These are phyloP conservation scores for Nemoura dubitans DNA, from an alignment of 2,888 invertebrate genomes.

Conservation along the genomic window DNA sequence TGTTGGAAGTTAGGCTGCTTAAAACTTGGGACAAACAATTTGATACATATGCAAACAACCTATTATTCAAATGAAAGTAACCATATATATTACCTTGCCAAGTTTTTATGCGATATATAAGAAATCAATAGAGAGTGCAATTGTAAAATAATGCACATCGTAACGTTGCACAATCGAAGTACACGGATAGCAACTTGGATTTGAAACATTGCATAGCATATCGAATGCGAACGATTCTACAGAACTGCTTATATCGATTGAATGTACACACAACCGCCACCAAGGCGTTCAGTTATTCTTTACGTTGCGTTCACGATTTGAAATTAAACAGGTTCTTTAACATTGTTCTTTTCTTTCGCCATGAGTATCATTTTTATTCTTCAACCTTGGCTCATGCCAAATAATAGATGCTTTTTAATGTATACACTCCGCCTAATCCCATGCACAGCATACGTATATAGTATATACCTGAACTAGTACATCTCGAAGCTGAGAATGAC, in stretches of 20 bases:
- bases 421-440: not conserved
- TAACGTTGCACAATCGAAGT: no score
- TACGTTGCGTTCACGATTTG: not conserved
- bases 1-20: no score
- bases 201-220: not conserved
- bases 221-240: not conserved
- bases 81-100: no score
- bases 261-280: not conserved
- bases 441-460: no score
- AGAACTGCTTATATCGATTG: not conserved
- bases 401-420: not conserved
- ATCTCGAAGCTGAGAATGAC: no score
- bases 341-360: conserved; percentile 21
- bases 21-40: no score
- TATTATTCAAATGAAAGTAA: no score
- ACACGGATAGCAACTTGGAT: not conserved
- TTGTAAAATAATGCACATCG: no score
- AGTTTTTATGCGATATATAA: no score
- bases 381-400: not conserved
- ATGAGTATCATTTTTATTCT: conserved; percentile 17
- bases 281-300: not conserved
- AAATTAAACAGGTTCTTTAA: conserved; percentile 31
- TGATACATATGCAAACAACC: no score
- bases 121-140: no score
- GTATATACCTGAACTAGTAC: no score